These are phyloP conservation scores for Mellivora capensis DNA, from an alignment of 2,113 vertebrate species.

Conservation along the genomic window DNA sequence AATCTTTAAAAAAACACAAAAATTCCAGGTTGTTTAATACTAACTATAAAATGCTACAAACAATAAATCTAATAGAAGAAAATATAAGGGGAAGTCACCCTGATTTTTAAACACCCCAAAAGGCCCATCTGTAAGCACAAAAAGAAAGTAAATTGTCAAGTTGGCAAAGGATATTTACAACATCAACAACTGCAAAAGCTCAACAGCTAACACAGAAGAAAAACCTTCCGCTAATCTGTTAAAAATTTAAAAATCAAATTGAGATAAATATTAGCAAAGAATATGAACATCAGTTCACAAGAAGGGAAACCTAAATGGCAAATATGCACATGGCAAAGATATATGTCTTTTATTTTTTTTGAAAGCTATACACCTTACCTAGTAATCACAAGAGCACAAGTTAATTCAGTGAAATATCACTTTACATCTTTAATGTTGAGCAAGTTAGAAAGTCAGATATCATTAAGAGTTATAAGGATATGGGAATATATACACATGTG, in stretches of 20 bases:
- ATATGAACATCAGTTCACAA: background rate
- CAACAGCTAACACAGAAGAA: background rate
- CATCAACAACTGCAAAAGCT: background rate
- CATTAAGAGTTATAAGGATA: background rate
- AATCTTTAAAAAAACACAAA: no score
- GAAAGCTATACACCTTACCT: background rate
- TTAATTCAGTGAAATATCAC: background rate
- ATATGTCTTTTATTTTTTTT: background rate
- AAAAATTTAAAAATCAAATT: background rate
- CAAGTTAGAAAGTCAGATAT: background rate
- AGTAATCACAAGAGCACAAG: background rate
- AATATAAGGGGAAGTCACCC: background rate
- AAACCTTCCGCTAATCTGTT: background rate
- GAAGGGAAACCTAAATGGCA: background rate
- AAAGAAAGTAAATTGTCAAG: background rate
- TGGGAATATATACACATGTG: background rate
- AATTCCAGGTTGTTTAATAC: background rate
- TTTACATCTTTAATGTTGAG: background rate
- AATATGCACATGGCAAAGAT: background rate
- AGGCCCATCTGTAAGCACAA: background rate
- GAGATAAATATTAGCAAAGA: background rate
- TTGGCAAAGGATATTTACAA: background rate
- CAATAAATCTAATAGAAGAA: background rate
- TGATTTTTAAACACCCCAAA: background rate
- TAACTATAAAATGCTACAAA: background rate